Base-by-base conservation (phyloP, 2,888 invertebrate genomes). In the Lucinisca nassula region DNA sequence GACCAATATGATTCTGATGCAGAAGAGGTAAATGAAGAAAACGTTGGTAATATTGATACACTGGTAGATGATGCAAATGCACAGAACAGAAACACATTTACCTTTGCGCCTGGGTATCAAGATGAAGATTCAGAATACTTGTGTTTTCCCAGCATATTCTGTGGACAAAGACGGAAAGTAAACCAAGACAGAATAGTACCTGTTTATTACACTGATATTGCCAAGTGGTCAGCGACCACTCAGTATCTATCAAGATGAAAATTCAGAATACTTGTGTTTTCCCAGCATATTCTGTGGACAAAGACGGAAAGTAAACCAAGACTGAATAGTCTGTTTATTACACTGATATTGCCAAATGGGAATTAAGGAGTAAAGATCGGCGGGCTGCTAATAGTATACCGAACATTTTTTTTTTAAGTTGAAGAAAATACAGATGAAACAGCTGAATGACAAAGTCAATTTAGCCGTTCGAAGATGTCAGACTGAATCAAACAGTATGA, bases 51-150 rank as follows among this genome's bases (percentile, higher is more conserved):
- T 40, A 40, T 79, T 27, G 88, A 88, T 74, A 90, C 85, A 10
- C 55, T 90, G 24, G 30, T 88, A 55, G 87, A 90, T 55, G 84
- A 87, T 67, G 84, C 79, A 49, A 61, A 85, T 55, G 17, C 45
- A 32, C 73, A 81, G 37, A 86, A 82, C 51, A 84, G 79, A 72
- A 82, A 79, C 49, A 58, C 61, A 40, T 82, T 85, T 70, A 78
- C 83, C 8, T 90, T 88, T 88, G 90, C 88, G 27, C 85, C 84
- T 38, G 85, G 89, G 73, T 89, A 91, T n/a, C n/a, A n/a, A n/a
- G n/a, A n/a, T n/a, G n/a, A n/a, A n/a, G n/a, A n/a, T n/a, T n/a
- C n/a, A n/a, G n/a, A n/a, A n/a, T n/a, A n/a, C n/a, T n/a, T n/a
- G n/a, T n/a, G n/a, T n/a, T n/a, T n/a, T n/a, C n/a, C n/a, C n/a